Conservation (phyloP, 2,888 invertebrate genomes). For the Uropetala carovei region DNA sequence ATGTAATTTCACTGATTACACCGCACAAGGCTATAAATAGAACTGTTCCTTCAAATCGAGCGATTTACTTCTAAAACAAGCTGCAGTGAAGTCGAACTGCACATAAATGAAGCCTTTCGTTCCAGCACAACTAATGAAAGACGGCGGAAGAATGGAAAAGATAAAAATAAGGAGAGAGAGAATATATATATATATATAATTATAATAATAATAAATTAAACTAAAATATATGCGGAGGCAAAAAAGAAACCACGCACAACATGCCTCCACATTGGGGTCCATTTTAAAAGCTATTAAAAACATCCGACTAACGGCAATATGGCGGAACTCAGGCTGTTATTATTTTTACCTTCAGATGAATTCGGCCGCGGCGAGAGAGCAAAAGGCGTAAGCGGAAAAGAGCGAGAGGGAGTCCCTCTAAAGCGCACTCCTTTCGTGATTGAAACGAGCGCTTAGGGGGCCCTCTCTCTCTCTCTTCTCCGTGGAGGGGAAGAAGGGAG, state of each 20-base stretch:
- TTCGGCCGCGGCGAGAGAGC: neutral
- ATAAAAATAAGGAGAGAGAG: conserved; percentile 5
- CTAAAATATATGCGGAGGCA: conserved; percentile 9
- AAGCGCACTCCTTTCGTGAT: conserved; percentile 28
- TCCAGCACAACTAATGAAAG: neutral
- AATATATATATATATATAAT: neutral
- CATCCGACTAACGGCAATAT: conserved; percentile 56
- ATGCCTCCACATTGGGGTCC: conserved; percentile 40
- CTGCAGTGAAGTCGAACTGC: neutral
- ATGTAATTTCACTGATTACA: neutral
- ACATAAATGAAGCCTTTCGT: neutral
- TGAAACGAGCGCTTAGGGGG: neutral
- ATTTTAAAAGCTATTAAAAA: conserved; percentile 59
- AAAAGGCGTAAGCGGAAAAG: conserved; percentile 34
- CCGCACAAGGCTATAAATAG: neutral
- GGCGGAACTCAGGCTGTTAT: conserved; percentile 49
- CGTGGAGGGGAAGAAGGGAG: neutral
- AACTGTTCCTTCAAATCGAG: conserved; percentile 13
- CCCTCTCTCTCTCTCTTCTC: neutral
- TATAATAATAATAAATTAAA: neutral
- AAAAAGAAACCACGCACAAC: conserved; percentile 12
- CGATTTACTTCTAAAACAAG: neutral
- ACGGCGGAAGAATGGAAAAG: neutral
- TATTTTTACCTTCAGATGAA: conserved; percentile 2
- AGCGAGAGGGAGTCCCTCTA: conserved; percentile 6